Evolutionary conservation across 1,140 invertebrate genomes (phyloP).

Genomic region (Protaetia brevitarsis): DNA sequence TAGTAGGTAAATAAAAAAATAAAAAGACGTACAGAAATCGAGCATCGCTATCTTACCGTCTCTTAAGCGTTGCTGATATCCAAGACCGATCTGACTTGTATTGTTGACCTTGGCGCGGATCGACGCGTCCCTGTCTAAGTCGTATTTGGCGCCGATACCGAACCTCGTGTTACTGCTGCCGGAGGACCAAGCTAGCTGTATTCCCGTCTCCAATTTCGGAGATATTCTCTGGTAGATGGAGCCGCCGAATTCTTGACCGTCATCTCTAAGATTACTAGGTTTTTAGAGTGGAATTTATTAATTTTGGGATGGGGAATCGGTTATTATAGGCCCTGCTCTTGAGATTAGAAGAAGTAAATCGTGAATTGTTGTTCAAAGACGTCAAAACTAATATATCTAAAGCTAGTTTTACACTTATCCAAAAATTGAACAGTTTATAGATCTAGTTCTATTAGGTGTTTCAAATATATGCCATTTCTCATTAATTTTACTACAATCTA

Average conservation of each 20-base stretch:
- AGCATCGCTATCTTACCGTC: slow-evolving; percentile 62
- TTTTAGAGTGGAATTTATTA: not conserved
- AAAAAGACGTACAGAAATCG: not conserved
- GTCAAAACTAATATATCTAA: too few species aligned
- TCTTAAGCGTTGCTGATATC: slow-evolving; percentile 89
- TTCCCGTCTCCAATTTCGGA: slow-evolving; percentile 79
- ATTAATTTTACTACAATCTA: too few species aligned
- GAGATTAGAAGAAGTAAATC: not conserved
- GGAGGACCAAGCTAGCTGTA: slow-evolving; percentile 86
- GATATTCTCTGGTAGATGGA: slow-evolving; percentile 93
- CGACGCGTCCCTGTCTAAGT: slow-evolving; percentile 77
- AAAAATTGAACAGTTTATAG: too few species aligned
- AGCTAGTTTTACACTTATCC: too few species aligned
- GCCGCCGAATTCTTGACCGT: slow-evolving; percentile 89
- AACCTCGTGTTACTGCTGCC: slow-evolving; percentile 87
- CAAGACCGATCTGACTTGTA: slow-evolving; percentile 87
- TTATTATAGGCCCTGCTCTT: too few species aligned
- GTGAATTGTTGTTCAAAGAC: too few species aligned
- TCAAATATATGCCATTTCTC: too few species aligned
- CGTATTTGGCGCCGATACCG: slow-evolving; percentile 86
- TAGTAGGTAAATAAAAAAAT: slow-evolving; percentile 52
- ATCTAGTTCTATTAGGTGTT: too few species aligned
- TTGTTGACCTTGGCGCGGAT: slow-evolving; percentile 94
- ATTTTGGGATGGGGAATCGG: too few species aligned
- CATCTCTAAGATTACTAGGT: slow-evolving; percentile 67